Base-by-base conservation (phyloP, 1,140 invertebrate species). In the Drosophila seguyi region DNA sequence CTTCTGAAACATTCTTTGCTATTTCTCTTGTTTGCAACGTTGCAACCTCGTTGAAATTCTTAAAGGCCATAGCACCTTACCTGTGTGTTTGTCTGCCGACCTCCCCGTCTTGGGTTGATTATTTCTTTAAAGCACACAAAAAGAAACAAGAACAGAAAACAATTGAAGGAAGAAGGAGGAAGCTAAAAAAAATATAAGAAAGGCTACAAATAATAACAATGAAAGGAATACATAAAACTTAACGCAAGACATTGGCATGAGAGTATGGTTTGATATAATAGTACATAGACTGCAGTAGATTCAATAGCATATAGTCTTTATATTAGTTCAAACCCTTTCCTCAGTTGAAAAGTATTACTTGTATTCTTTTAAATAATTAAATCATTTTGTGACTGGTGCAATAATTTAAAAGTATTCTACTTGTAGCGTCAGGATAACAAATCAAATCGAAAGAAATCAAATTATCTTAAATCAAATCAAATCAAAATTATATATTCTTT, bases 21-120 rank as follows among this genome's bases (percentile, higher is more conserved):
- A 27, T 31, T 22, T 4, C 41, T 41, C 11, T 36, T 48, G 6
- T 20, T 25, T 38, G 59, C 65, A 68, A 52, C 60, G 34, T 25
- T 22, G 59, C 65, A 66, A 52, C 38, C 45, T 68, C 42, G 36
- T 42, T 25, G 20, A 68, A 65, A 50, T 38, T 63, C 65, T 52
- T 45, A 34, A 36, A 50, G 60, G 45, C 29, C 29, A 31, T 31
- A 8, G 29, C 61, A n/a, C 59, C 44, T 20, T 16, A 39, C 31
- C 27, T 48, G 34, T 27, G 31, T 50, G 58, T 18, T 6, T 29
- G 4, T 6, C 11, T 27, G 59, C 18, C 16, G 53, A 16, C 36
- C 60, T 29, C 55, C 29, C 53, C 47, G 53, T 22, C 36, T 39
- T 25, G 6, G 16, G 11, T 34, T n/a, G 6, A n/a, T 18, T 50